A percentile compares a stretch with the other conserved stretches of the same genome.
phyloP scores from a whole-genome alignment of 2,888 invertebrate species.

The Drosophila falleni region DNA sequence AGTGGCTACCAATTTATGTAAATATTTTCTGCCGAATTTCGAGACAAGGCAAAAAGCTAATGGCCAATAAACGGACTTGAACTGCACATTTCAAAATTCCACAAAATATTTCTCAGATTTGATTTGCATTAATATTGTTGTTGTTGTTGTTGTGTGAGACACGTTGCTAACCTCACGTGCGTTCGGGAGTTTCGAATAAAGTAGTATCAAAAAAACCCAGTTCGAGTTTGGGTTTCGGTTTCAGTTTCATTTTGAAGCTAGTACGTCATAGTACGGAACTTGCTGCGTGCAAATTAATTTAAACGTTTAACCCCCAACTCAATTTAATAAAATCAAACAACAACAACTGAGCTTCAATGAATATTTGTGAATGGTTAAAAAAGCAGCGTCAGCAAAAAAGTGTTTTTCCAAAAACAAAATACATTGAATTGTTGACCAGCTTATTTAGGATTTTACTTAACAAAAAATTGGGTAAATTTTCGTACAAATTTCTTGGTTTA shows the following conservation, averaged over 20 bases:
- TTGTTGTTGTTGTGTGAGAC: slow-evolving; percentile 21
- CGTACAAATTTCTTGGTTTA: slow-evolving; percentile 15
- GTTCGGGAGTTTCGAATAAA: slow-evolving; percentile 9
- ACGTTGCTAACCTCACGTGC: slow-evolving; percentile 69
- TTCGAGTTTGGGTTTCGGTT: slow-evolving; percentile 30
- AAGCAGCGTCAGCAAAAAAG: slow-evolving; percentile 53
- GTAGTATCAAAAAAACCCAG: slow-evolving; percentile 32
- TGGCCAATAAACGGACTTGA: slow-evolving; percentile 75
- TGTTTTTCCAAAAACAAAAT: slow-evolving; percentile 34
- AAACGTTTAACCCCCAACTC: slow-evolving; percentile 35
- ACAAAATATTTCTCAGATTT: slow-evolving; percentile 18
- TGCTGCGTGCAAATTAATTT: slow-evolving; percentile 65
- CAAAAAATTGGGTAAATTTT: slow-evolving; percentile 27
- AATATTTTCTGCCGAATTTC: slow-evolving; percentile 47
- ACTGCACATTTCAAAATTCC: slow-evolving; percentile 52
- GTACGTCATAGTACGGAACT: slow-evolving; percentile 56
- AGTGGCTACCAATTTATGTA: slow-evolving; percentile 34
- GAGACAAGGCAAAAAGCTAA: slow-evolving; percentile 45
- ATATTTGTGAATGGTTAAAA: slow-evolving; percentile 62
- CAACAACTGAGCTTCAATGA: slow-evolving; percentile 47
- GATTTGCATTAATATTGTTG: background rate
- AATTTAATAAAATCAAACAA: slow-evolving; percentile 25
- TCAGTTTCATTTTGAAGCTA: background rate
- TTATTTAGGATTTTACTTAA: slow-evolving; percentile 46
- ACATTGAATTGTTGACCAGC: slow-evolving; percentile 32